These are phyloP conservation scores for Sorex araneus DNA, from an alignment of 2,113 vertebrate species.

Conservation along the genomic window DNA sequence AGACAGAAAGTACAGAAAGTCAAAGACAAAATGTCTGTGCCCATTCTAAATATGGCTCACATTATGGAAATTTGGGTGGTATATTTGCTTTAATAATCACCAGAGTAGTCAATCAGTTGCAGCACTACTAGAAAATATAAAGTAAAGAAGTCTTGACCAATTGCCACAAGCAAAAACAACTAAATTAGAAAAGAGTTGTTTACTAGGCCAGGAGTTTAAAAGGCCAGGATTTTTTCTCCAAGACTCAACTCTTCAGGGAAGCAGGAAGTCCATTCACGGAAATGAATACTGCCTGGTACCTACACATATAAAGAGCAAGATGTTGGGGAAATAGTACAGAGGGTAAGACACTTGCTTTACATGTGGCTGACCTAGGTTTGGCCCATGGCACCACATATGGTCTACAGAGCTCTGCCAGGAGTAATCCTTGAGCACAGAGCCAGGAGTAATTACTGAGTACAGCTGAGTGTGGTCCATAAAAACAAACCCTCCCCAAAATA, in stretches of 20 bases:
- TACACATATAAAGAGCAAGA: too few relatives aligned
- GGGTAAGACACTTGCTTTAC: too few relatives aligned
- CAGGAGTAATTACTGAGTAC: too few relatives aligned
- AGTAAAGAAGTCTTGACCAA: not conserved
- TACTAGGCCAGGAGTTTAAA: not conserved
- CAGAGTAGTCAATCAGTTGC: not conserved
- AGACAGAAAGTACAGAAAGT: not conserved
- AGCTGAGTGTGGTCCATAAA: too few relatives aligned
- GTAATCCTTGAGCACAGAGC: too few relatives aligned
- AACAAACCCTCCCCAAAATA: too few relatives aligned
- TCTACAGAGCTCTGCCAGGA: too few relatives aligned
- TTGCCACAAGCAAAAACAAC: conserved; percentile 17
- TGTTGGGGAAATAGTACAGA: too few relatives aligned
- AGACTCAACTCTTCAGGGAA: not conserved
- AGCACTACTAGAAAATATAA: not conserved
- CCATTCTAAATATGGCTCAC: not conserved
- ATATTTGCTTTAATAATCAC: not conserved
- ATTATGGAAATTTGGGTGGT: not conserved
- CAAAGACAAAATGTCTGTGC: not conserved
- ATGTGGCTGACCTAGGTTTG: too few relatives aligned
- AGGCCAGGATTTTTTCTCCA: not conserved
- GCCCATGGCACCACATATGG: too few relatives aligned
- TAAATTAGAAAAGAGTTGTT: not conserved
- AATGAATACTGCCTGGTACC: not conserved
- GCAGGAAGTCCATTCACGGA: too few relatives aligned